These are phyloP conservation scores for Bursaphelenchus mucronatus DNA, from an alignment of 1,140 invertebrate genomes.

Conservation along the genomic window DNA sequence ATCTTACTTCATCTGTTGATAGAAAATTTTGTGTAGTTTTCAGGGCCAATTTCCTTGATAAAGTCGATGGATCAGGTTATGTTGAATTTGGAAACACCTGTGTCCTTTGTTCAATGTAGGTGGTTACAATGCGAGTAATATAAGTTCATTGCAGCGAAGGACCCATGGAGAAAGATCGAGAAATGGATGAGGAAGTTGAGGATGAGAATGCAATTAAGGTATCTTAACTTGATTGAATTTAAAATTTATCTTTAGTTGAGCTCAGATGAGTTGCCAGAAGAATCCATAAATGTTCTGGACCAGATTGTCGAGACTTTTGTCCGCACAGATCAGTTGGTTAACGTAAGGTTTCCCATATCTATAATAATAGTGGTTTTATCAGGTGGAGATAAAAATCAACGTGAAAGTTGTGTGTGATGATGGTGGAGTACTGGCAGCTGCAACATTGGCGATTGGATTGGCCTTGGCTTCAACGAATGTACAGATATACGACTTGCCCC, in stretches of 20 bases:
- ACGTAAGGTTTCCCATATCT: constrained; percentile 6
- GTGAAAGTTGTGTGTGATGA: constrained; percentile 41
- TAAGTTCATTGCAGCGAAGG: constrained; percentile 37
- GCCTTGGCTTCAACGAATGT: constrained; percentile 37
- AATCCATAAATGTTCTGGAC: constrained; percentile 16
- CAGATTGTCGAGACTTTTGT: constrained; percentile 17
- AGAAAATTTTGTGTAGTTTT: constrained; percentile 25
- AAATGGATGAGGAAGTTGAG: constrained; percentile 23
- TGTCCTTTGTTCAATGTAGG: constrained; percentile 42
- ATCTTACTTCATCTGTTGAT: background rate
- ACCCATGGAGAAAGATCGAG: constrained; percentile 32
- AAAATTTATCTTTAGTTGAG: constrained; percentile 4
- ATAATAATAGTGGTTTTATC: background rate
- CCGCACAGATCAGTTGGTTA: constrained; percentile 8
- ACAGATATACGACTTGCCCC: constrained; percentile 30
- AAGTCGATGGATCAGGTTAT: constrained; percentile 32
- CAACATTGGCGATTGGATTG: constrained; percentile 30
- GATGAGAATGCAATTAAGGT: constrained; percentile 28
- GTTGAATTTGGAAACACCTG: constrained; percentile 46
- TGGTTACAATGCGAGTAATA: constrained; percentile 8
- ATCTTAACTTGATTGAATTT: background rate
- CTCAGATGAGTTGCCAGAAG: constrained; percentile 11
- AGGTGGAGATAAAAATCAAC: constrained; percentile 44
- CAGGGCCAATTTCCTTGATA: constrained; percentile 29
- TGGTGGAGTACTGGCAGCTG: constrained; percentile 37